Percentiles rank a stretch among this genome's conserved stretches.
These are phyloP conservation scores for Kuschelorhynchus macadamiae DNA, from an alignment of 2,888 invertebrate species.

Conservation along the genomic window DNA sequence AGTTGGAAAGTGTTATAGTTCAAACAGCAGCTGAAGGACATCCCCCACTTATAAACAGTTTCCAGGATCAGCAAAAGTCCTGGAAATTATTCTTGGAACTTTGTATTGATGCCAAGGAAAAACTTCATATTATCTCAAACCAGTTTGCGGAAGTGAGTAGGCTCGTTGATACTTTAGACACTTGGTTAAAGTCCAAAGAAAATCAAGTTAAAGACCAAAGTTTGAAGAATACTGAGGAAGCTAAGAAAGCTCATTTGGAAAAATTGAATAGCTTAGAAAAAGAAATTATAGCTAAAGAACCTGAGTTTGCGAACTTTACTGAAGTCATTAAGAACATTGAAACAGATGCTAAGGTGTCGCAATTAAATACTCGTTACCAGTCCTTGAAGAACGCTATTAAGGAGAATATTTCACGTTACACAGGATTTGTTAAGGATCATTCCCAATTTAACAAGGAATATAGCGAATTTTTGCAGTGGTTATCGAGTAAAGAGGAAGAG, in stretches of 20 bases:
- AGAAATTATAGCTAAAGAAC: slow-evolving; percentile 78
- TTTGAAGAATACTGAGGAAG: slow-evolving; percentile 86
- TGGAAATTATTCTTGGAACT: slow-evolving; percentile 84
- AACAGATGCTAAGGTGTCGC: slow-evolving; percentile 83
- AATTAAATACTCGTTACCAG: slow-evolving; percentile 86
- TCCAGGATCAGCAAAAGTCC: slow-evolving; percentile 79
- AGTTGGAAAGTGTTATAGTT: slow-evolving; percentile 80
- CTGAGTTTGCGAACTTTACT: slow-evolving; percentile 77
- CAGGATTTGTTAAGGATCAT: slow-evolving; percentile 89
- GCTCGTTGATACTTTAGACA: slow-evolving; percentile 81
- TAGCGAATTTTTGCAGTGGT: slow-evolving; percentile 81
- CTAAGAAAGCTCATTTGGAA: slow-evolving; percentile 84
- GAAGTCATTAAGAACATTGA: slow-evolving; percentile 81
- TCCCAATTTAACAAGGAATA: slow-evolving; percentile 83
- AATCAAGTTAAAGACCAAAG: slow-evolving; percentile 90
- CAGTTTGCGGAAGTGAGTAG: slow-evolving; percentile 88
- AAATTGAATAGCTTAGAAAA: slow-evolving; percentile 81
- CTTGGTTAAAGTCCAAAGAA: slow-evolving; percentile 91
- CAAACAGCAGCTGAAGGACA: slow-evolving; percentile 86
- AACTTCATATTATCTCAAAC: slow-evolving; percentile 81
- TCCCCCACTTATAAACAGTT: slow-evolving; percentile 79
- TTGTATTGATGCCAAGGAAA: slow-evolving; percentile 80
- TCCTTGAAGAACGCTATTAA: slow-evolving; percentile 85
- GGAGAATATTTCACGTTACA: slow-evolving; percentile 87
- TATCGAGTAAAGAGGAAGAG: slow-evolving; percentile 80